A percentile compares a stretch with the other conserved stretches of the same genome.
Evolutionary conservation across 2,113 vertebrate species (phyloP).

Genomic region (Pelmatolapia mariae): DNA sequence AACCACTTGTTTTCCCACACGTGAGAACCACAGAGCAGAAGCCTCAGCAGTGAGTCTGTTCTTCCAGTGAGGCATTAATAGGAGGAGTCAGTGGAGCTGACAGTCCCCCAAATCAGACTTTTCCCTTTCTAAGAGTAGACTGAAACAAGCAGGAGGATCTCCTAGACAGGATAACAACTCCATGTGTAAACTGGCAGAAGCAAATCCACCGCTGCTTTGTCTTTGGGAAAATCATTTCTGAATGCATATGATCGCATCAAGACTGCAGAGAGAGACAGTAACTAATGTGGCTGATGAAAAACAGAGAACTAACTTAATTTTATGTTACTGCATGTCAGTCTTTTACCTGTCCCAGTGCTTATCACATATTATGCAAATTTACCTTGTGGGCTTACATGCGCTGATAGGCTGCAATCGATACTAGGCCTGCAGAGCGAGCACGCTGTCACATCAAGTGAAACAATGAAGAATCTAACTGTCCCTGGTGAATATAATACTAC

Average conservation of each 20-base stretch:
- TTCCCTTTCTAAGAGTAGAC: neutral
- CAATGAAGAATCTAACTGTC: slow-evolving; percentile 12
- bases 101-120: neutral
- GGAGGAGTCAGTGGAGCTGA: neutral
- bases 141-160: neutral
- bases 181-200: neutral
- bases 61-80: neutral
- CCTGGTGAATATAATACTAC: neutral
- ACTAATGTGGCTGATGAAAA: neutral
- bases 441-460: slow-evolving; percentile 7
- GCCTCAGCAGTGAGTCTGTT: neutral
- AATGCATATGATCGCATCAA: neutral
- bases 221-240: neutral
- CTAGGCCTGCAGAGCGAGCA: neutral
- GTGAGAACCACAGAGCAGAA: neutral
- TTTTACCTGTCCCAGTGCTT: neutral
- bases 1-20: neutral
- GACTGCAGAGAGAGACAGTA: neutral
- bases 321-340: neutral
- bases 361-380: neutral
- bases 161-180: neutral
- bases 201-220: neutral
- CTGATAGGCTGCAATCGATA: neutral
- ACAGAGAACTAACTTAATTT: neutral
- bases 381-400: neutral